Base-by-base conservation (phyloP, 2,797 vertebrate genomes). In the Sparidentex hasta region DNA sequence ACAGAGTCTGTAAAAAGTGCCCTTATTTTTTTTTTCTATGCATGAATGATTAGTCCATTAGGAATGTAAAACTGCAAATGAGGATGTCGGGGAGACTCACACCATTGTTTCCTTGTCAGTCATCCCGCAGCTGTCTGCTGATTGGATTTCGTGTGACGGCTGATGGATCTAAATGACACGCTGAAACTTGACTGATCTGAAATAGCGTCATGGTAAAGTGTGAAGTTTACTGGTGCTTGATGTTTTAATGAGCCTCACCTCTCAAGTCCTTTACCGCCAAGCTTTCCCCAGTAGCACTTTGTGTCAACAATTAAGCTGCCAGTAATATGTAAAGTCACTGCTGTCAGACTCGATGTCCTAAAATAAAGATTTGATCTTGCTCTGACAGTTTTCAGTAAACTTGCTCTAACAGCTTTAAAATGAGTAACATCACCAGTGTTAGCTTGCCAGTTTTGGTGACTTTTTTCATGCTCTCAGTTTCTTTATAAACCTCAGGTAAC, bases 281-380 rank as follows among this genome's bases (percentile, higher is more conserved):
- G 46, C 55, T 65, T 56, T 75, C 46, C 74, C 47, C n/a, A 50
- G 46, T n/a, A 59, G 7, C 5, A 12, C 54, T 66, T 7, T 59
- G 52, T 50, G 47, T 71, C 70, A 51, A 52, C 44, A 65, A 21
- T 18, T 70, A 18, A 46, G 13, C 41, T 76, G 72, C 65, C 80
- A 54, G 21, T 43, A 65, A 64, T 17, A 44, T 65, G 33, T 52
- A 61, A 59, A 55, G 56, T 48, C 18, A 2, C 33, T 16, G 52
- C 52, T 0, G 25, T 41, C 65, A 71, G 33, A 65, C 47, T 12
- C 7, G 8, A 57, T 43, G n/a, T 11, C 21, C 54, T 29, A 16
- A 43, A 72, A 48, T 0, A 7, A 20, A 68, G 56, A 56, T 38
- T 41, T 16, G 2, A 61, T 43, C 9, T 47, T 27, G 12, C 11